phyloP scores from a whole-genome alignment of 2,113 vertebrate species.

The Dasyornis broadbenti region DNA sequence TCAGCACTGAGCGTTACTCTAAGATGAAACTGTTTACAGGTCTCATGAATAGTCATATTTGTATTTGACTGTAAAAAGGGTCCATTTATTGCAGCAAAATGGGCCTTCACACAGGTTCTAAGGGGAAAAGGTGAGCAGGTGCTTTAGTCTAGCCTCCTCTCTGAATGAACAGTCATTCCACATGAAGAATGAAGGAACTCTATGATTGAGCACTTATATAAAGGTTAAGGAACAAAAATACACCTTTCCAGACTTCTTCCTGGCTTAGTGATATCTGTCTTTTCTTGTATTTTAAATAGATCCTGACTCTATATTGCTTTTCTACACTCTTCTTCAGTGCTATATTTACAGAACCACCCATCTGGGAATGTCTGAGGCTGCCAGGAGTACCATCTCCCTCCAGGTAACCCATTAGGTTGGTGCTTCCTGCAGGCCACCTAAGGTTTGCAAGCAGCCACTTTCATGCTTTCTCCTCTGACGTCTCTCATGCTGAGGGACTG shows the following conservation, averaged over 20 bases:
- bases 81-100: neutral
- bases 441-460: neutral
- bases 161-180: neutral
- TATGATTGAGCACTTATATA: neutral
- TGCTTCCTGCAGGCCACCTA: neutral
- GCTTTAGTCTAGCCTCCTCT: neutral
- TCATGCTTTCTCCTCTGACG: neutral
- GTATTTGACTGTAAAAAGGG: neutral
- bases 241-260: neutral
- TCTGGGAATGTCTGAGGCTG: neutral
- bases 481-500: neutral
- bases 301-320: neutral
- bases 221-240: neutral
- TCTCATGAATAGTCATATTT: neutral
- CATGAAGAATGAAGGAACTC: neutral
- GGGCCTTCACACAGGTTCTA: neutral
- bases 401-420: neutral
- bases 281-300: neutral
- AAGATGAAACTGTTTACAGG: neutral
- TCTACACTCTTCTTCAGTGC: neutral
- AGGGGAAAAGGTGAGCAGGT: neutral
- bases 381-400: neutral
- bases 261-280: neutral
- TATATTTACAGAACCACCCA: neutral
- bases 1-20: neutral